These are phyloP conservation scores for Aricia agestis DNA, from an alignment of 1,140 invertebrate species.

Conservation along the genomic window DNA sequence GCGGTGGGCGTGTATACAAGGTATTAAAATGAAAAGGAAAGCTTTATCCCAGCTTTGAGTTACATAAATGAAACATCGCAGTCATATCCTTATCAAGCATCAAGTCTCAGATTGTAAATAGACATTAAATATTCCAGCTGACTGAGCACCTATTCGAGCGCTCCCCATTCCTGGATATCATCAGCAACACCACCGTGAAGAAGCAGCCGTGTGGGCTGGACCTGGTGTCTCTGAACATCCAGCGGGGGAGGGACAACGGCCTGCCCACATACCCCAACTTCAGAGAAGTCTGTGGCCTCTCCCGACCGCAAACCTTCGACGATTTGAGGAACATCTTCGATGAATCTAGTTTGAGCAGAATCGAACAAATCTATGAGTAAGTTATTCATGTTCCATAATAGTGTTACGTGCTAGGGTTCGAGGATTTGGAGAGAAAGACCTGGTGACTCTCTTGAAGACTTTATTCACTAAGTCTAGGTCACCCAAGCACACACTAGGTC, in stretches of 20 bases:
- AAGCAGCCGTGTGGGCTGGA: conserved; percentile 83
- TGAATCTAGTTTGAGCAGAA: conserved; percentile 77
- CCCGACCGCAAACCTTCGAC: conserved; percentile 81
- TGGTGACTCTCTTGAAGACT: too few species aligned
- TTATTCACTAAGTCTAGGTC: too few species aligned
- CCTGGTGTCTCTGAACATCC: conserved; percentile 90
- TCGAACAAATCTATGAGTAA: conserved; percentile 81
- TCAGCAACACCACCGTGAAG: not conserved
- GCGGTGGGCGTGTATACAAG: too few species aligned
- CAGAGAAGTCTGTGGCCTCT: conserved; percentile 85
- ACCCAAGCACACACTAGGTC: too few species aligned
- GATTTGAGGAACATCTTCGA: conserved; percentile 84
- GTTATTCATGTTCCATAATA: conserved; percentile 15
- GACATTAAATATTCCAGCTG: too few species aligned
- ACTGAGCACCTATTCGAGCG: conserved; percentile 86
- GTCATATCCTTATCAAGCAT: too few species aligned
- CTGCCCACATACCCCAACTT: conserved; percentile 87
- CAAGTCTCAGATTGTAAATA: too few species aligned
- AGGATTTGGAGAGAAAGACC: too few species aligned
- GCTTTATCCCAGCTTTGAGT: too few species aligned
- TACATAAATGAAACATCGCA: too few species aligned
- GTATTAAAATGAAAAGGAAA: too few species aligned
- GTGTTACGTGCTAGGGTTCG: not conserved
- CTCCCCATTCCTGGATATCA: conserved; percentile 17
- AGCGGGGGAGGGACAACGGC: conserved; percentile 92